Evolutionary conservation across 2,888 invertebrate species (phyloP).

Genomic region (Malacosoma neustria): DNA sequence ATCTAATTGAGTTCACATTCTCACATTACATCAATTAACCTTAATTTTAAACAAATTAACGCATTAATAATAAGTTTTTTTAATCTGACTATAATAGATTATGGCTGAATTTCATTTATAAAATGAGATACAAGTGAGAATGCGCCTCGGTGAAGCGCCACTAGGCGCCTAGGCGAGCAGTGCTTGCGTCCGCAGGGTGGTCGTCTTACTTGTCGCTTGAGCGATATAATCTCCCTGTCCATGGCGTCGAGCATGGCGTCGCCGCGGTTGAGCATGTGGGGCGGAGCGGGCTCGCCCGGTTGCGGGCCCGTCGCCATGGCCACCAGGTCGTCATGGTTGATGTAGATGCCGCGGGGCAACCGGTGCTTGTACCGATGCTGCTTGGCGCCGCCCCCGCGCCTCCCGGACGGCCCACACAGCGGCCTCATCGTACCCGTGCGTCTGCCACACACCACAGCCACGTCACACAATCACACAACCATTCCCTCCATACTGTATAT

Average conservation of each 20-base stretch:
- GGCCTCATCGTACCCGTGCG: slow-evolving; percentile 87
- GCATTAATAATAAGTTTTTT: slow-evolving; percentile 2
- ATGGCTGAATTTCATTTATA: background rate
- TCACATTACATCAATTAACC: slow-evolving; percentile 48
- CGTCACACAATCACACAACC: slow-evolving; percentile 51
- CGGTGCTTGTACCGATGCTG: slow-evolving; percentile 82
- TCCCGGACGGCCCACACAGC: slow-evolving; percentile 81
- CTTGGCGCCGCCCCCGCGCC: slow-evolving; percentile 70
- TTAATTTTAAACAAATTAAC: slow-evolving; percentile 2
- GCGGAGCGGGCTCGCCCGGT: slow-evolving; percentile 69
- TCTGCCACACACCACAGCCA: slow-evolving; percentile 75
- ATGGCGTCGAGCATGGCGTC: slow-evolving; percentile 92
- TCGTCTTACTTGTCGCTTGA: slow-evolving; percentile 95
- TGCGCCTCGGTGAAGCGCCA: slow-evolving; percentile 34
- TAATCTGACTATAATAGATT: too few relatives aligned
- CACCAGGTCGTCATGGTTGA: slow-evolving; percentile 97
- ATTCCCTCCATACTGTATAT: too few relatives aligned
- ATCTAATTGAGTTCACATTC: slow-evolving; percentile 34
- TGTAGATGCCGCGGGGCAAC: slow-evolving; percentile 97
- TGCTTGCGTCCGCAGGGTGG: too few relatives aligned
- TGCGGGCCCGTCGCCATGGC: slow-evolving; percentile 88
- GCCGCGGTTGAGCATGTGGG: slow-evolving; percentile 77
- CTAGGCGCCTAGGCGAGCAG: slow-evolving; percentile 41
- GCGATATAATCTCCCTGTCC: slow-evolving; percentile 94
- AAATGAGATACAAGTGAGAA: slow-evolving; percentile 48